Conservation (phyloP, 2,888 invertebrate species). For the Spisula subtruncata region DNA sequence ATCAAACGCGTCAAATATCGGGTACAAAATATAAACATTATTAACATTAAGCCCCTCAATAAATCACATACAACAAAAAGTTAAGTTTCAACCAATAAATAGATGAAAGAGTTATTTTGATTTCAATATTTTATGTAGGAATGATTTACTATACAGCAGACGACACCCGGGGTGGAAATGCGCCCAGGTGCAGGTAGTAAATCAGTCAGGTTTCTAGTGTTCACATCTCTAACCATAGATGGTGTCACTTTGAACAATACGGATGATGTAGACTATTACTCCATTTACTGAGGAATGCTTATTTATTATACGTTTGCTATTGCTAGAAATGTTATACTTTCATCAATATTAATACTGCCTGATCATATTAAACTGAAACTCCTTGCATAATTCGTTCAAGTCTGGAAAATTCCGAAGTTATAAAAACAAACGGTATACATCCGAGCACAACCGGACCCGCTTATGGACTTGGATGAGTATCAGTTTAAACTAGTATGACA, state of each 20-base stretch:
- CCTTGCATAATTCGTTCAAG: too few species aligned
- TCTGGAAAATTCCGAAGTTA: too few species aligned
- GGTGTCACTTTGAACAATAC: not conserved
- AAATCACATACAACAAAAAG: slow-evolving; percentile 1
- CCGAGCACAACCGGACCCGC: too few species aligned
- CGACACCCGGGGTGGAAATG: not conserved
- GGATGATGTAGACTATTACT: slow-evolving; percentile 5
- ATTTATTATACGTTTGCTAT: not conserved
- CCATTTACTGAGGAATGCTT: not conserved
- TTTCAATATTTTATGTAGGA: not conserved
- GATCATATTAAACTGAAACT: too few species aligned
- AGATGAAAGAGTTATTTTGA: not conserved
- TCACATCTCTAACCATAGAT: slow-evolving; percentile 4
- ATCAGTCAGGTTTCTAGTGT: not conserved
- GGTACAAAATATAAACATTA: not conserved
- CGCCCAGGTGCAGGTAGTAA: slow-evolving; percentile 15
- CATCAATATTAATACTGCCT: too few species aligned
- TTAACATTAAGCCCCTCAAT: not conserved
- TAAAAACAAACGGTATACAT: too few species aligned
- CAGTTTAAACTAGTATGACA: too few species aligned
- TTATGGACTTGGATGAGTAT: too few species aligned
- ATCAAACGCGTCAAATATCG: not conserved
- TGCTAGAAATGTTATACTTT: not conserved
- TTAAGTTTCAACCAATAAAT: not conserved
- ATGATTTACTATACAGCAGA: not conserved